Base-by-base conservation (phyloP, 2,888 invertebrate species). In the Acleris sparsana region DNA sequence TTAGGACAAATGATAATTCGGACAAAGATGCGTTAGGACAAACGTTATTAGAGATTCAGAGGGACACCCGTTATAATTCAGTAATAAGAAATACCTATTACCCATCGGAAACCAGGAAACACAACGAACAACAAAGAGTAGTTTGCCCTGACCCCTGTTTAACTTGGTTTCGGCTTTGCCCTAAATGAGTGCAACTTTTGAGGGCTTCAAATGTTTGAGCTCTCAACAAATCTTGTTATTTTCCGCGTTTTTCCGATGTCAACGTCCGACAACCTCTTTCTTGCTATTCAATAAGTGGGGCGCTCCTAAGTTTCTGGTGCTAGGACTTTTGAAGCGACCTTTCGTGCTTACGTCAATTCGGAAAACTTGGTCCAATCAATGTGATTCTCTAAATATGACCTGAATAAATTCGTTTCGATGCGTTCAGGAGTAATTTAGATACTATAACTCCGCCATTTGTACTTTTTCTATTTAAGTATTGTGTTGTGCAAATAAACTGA, bases 221-320 rank as follows among this genome's bases (percentile, higher is more conserved):
- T 3, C 60, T 13, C 13, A 55, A 39, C 33, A 48, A 64, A 60
- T 60, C 39, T 44, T 55, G 49, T 49, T 49, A 55, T 55, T 55
- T 53, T 60, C 29, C 55, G 44, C n/a, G 18, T 51, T 53, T 60
- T 58, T 48, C 44, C 51, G 55, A 57, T 39, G 65, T 66, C 65
- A 66, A 66, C 56, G 65, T 18, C 61, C 65, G 60, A 18, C 29
- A 55, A 65, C 20, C 61, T 53, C 43, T 20, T 49, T 16, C 18
- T 25, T 16, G 11, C 55, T 43, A 53, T 49, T 29, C n/a, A 56
- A 29, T 61, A 60, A 60, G 57, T 22, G 61, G 46, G 61, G 22
- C 39, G 13, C 56, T 61, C 18, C 44, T 55, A 66, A 66, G 61
- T 66, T 66, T 61, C 56, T 46, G 52, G 22, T 39, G 49, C 33